These are phyloP conservation scores for Epinotia ramella DNA, from an alignment of 2,888 invertebrate species.

Conservation along the genomic window DNA sequence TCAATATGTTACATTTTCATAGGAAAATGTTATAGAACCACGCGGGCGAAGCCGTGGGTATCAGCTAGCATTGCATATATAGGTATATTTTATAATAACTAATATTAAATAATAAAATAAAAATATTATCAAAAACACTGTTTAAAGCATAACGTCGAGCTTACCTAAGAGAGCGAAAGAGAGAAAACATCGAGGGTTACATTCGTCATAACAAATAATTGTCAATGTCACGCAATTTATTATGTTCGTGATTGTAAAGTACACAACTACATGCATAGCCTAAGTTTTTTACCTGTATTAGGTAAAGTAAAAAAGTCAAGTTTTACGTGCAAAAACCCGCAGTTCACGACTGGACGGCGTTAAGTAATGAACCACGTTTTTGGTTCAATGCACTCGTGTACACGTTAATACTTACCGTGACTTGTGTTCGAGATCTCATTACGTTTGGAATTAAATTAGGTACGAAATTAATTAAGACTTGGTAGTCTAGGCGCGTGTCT, in stretches of 20 bases:
- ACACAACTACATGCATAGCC: not conserved
- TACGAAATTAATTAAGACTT: constrained; percentile 16
- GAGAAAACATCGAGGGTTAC: too few species aligned
- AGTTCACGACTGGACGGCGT: constrained; percentile 22
- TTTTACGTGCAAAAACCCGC: constrained; percentile 21
- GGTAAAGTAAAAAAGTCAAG: constrained; percentile 28
- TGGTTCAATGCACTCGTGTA: constrained; percentile 31
- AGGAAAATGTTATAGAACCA: too few species aligned
- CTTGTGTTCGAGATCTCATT: constrained; percentile 7
- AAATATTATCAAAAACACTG: too few species aligned
- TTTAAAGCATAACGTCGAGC: too few species aligned
- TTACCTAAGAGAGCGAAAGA: too few species aligned
- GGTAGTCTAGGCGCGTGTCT: too few species aligned
- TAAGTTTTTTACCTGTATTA: constrained; percentile 2
- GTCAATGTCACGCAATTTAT: not conserved
- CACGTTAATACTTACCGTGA: constrained; percentile 2
- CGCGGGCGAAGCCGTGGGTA: too few species aligned
- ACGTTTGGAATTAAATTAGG: constrained; percentile 15
- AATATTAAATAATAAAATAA: too few species aligned
- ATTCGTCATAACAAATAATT: too few species aligned
- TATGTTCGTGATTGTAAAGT: not conserved
- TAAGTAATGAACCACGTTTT: constrained; percentile 29
- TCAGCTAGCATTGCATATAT: too few species aligned
- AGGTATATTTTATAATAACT: too few species aligned
- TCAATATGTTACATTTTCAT: too few species aligned